Conservation (phyloP, 1,140 invertebrate species). For the Zophobas atratus region DNA sequence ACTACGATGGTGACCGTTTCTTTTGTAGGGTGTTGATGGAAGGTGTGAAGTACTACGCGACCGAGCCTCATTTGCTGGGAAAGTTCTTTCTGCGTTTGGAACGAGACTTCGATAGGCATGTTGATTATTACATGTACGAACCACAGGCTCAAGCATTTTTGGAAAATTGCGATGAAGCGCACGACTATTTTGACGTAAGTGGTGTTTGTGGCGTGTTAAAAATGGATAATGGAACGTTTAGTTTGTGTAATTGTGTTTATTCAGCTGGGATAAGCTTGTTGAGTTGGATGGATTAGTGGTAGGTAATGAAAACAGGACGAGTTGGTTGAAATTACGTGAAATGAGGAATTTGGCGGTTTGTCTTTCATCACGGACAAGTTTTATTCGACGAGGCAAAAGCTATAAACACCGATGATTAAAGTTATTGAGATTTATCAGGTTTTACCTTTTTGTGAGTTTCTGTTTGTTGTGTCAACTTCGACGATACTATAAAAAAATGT, state of each 20-base stretch:
- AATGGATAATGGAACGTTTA: constrained; percentile 2
- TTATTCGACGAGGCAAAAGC: background rate
- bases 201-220: background rate
- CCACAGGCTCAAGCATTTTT: constrained; percentile 87
- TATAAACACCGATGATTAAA: too few relatives aligned
- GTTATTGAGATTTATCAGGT: too few relatives aligned
- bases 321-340: background rate
- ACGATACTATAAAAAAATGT: too few relatives aligned
- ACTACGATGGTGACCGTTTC: background rate
- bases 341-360: background rate
- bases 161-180: constrained; percentile 77
- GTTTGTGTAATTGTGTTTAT: background rate
- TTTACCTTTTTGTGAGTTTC: too few relatives aligned
- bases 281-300: background rate
- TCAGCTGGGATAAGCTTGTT: background rate
- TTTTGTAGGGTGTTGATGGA: constrained; percentile 89
- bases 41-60: constrained; percentile 93
- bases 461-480: too few relatives aligned
- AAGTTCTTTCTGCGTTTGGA: constrained; percentile 91
- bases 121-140: constrained; percentile 90
- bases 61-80: constrained; percentile 88
- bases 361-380: background rate
- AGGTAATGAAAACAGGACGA: background rate
- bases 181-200: constrained; percentile 88
- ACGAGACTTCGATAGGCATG: constrained; percentile 94